Evolutionary conservation across 1,140 invertebrate genomes (phyloP).

Genomic region (Drosophila parabipectinata): DNA sequence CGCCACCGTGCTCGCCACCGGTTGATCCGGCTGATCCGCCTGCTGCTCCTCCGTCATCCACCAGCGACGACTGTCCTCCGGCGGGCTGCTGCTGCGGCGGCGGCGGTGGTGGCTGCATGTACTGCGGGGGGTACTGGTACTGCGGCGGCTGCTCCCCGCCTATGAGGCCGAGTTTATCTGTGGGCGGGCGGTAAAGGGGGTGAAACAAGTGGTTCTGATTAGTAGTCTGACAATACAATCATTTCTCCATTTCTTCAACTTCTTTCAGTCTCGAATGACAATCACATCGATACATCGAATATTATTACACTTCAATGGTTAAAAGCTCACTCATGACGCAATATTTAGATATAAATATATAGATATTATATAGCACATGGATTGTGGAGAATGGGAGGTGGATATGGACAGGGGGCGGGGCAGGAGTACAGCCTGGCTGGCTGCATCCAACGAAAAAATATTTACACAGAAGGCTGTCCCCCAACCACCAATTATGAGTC

Average conservation of each 20-base stretch:
- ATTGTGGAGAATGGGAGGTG: constrained; percentile 20
- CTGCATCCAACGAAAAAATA: constrained; percentile 18
- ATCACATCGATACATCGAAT: constrained; percentile 68
- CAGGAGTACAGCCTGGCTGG: constrained; percentile 1
- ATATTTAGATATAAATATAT: constrained; percentile 23
- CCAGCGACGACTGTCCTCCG: constrained; percentile 68
- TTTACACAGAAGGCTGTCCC: constrained; percentile 21
- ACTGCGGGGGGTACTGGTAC: constrained; percentile 81
- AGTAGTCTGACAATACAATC: neutral
- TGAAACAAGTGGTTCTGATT: neutral
- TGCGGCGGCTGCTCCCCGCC: constrained; percentile 84
- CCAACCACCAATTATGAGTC: neutral
- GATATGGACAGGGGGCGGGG: neutral
- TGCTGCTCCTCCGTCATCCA: constrained; percentile 50
- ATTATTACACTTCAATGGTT: constrained; percentile 62
- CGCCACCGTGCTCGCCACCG: constrained; percentile 55
- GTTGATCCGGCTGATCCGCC: constrained; percentile 36
- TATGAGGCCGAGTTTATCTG: constrained; percentile 84
- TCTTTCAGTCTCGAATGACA: constrained; percentile 52
- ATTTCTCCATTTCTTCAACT: constrained; percentile 6
- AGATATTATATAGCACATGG: constrained; percentile 26
- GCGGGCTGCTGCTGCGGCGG: constrained; percentile 66
- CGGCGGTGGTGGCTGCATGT: constrained; percentile 80
- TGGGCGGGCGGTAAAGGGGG: constrained; percentile 3
- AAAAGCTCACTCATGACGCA: constrained; percentile 54